Evolutionary conservation across 2,888 invertebrate species (phyloP).

Genomic region (Drosophila paranaensis): DNA sequence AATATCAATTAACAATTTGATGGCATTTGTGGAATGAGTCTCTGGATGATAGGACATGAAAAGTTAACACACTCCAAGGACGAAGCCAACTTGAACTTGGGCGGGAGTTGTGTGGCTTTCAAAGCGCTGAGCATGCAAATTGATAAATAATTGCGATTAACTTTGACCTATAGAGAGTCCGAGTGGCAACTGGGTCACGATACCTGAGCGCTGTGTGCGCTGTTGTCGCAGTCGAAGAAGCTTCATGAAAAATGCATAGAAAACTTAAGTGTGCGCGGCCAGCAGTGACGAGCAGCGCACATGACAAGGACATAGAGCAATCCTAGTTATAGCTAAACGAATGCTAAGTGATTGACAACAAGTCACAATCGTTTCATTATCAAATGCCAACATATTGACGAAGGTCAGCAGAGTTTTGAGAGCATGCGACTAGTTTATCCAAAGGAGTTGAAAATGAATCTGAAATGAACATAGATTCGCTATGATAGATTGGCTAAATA

Average conservation of each 20-base stretch:
- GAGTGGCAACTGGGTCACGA: slow-evolving; percentile 1
- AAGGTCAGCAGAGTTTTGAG: neutral
- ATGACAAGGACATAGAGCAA: slow-evolving; percentile 1
- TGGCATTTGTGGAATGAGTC: neutral
- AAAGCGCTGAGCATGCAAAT: neutral
- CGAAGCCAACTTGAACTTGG: neutral
- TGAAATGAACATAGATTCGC: neutral
- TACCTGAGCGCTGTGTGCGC: slow-evolving; percentile 4
- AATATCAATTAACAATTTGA: slow-evolving; percentile 15
- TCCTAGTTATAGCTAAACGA: slow-evolving; percentile 15
- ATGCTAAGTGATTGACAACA: slow-evolving; percentile 16
- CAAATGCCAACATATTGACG: neutral
- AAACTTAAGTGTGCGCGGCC: neutral
- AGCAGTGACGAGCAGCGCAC: neutral
- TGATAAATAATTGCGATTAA: slow-evolving; percentile 5
- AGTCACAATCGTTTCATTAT: neutral
- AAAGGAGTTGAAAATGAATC: neutral
- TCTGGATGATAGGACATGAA: neutral
- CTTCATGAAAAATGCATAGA: slow-evolving; percentile 29
- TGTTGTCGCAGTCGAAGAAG: neutral
- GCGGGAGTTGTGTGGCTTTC: neutral
- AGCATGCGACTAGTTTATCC: too few relatives aligned
- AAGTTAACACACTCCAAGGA: neutral
- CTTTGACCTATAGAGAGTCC: slow-evolving; percentile 38
- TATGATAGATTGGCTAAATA: too few relatives aligned